These are phyloP conservation scores for Tinea pellionella DNA, from an alignment of 2,888 invertebrate genomes.

Conservation along the genomic window DNA sequence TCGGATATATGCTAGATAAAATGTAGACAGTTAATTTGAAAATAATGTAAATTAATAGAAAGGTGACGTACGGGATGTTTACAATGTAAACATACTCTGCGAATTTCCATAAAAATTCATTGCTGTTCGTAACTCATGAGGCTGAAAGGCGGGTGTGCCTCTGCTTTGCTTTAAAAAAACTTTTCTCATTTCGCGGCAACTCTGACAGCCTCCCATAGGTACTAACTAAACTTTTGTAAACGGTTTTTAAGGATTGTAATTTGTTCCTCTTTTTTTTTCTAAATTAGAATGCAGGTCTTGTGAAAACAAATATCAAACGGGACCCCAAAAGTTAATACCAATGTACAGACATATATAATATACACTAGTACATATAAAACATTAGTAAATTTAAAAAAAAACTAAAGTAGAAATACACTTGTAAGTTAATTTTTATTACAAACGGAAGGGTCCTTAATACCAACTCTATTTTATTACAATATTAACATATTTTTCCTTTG, in stretches of 20 bases:
- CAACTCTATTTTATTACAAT: background rate
- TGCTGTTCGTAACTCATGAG: background rate
- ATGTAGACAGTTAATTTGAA: too few relatives aligned
- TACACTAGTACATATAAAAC: too few relatives aligned
- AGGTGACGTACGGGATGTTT: background rate
- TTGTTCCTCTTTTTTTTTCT: background rate
- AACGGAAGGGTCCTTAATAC: too few relatives aligned
- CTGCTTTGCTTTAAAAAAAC: constrained; percentile 43
- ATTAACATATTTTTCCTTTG: constrained; percentile 29
- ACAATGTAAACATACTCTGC: background rate
- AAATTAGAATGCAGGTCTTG: background rate
- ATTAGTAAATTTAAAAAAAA: too few relatives aligned
- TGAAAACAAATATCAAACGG: too few relatives aligned
- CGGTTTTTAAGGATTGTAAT: constrained; percentile 18
- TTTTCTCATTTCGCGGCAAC: constrained; percentile 46
- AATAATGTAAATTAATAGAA: background rate
- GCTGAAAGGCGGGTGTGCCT: constrained; percentile 17
- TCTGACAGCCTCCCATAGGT: constrained; percentile 20
- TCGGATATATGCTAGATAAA: too few relatives aligned
- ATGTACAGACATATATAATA: too few relatives aligned
- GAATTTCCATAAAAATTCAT: constrained; percentile 13
- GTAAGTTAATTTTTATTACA: too few relatives aligned
- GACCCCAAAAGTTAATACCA: too few relatives aligned
- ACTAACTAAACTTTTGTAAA: constrained; percentile 28
- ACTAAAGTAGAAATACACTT: too few relatives aligned